A percentile compares a stretch with the other conserved stretches of the same genome.
These are phyloP conservation scores for Petroica traversi DNA, from an alignment of 2,113 vertebrate genomes.

Conservation along the genomic window DNA sequence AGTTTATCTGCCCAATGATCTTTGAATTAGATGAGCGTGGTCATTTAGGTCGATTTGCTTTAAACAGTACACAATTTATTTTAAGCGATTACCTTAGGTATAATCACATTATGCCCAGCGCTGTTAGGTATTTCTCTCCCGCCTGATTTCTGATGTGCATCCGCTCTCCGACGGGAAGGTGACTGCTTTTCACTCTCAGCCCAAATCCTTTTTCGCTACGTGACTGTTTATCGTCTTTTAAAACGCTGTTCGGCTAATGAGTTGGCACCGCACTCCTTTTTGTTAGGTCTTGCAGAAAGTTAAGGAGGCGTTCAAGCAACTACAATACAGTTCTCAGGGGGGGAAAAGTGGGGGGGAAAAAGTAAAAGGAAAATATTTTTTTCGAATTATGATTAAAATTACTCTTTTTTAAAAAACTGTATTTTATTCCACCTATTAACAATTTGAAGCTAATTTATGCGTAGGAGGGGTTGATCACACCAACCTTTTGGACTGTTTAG, in stretches of 20 bases:
- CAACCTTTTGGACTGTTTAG: background rate
- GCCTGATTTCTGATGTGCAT: background rate
- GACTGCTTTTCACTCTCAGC: conserved; percentile 1
- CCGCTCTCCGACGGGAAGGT: background rate
- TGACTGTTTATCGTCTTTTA: background rate
- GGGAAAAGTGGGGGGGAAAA: fast-evolving
- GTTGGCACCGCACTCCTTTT: background rate
- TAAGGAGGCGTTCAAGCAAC: background rate
- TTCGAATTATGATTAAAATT: background rate
- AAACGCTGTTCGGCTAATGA: background rate
- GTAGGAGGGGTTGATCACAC: background rate
- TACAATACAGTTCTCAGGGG: background rate
- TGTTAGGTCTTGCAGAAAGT: conserved; percentile 14
- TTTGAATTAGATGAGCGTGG: conserved; percentile 50
- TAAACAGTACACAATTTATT: conserved; percentile 60
- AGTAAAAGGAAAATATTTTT: fast-evolving
- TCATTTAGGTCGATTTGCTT: conserved; percentile 62
- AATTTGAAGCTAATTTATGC: background rate
- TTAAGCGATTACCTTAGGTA: conserved; percentile 42
- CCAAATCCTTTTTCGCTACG: background rate
- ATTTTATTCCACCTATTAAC: background rate
- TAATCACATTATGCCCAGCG: conserved; percentile 17
- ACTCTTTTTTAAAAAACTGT: too few species aligned
- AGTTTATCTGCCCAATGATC: conserved; percentile 57
- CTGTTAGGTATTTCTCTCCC: background rate